Conservation (phyloP, 2,888 invertebrate genomes). For the Microctonus aethiopoides region DNA sequence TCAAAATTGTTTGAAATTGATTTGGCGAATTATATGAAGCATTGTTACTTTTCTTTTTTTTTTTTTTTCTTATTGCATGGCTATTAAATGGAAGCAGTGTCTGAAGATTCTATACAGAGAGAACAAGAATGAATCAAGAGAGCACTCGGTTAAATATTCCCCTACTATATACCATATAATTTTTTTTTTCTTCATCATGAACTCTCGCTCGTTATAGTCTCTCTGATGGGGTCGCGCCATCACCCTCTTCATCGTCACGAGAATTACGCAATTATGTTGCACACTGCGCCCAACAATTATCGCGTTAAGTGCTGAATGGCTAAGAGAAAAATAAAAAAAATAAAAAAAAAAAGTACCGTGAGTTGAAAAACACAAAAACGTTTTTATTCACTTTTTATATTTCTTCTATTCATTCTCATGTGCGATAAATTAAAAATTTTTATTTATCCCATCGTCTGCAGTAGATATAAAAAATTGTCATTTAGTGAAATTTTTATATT, state of each 20-base stretch:
- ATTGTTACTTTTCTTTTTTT: not conserved
- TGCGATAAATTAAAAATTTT: not conserved
- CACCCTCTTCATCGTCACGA: conserved; percentile 30
- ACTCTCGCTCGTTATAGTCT: conserved; percentile 7
- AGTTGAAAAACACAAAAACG: conserved; percentile 30
- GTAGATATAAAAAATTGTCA: no score
- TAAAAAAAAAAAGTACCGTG: conserved; percentile 23
- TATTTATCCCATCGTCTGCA: not conserved
- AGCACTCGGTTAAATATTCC: conserved; percentile 22
- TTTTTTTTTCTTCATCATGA: conserved; percentile 10
- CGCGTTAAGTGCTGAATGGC: conserved; percentile 51
- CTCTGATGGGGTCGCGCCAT: not conserved
- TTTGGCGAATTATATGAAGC: not conserved
- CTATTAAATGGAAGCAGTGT: conserved; percentile 4
- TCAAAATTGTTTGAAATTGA: not conserved
- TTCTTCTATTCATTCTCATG: not conserved
- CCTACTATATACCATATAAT: not conserved
- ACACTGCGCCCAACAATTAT: conserved; percentile 59
- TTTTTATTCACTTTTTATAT: not conserved
- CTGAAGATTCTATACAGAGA: conserved; percentile 14
- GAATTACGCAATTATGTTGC: conserved; percentile 65
- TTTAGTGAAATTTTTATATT: no score
- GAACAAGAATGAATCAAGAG: conserved; percentile 16
- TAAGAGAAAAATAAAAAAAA: conserved; percentile 27
- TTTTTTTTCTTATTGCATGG: not conserved